Evolutionary conservation across 2,888 invertebrate species (phyloP).

Genomic region (Chrysolina haemoptera): DNA sequence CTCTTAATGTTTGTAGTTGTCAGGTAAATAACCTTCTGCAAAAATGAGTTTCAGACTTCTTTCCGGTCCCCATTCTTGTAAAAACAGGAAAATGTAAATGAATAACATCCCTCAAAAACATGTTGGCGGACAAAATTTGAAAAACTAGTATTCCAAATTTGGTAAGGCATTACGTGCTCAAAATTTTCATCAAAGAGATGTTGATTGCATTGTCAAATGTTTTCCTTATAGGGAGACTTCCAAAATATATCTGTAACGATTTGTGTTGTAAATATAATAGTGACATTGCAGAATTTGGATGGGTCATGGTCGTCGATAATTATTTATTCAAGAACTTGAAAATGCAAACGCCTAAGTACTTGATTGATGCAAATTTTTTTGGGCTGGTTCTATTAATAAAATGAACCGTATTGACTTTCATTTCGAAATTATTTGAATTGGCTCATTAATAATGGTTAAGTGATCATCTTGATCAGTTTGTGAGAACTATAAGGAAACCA

Average conservation of each 20-base stretch:
- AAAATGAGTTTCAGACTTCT: no score
- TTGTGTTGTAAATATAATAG: not conserved
- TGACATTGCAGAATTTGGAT: not conserved
- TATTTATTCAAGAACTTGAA: not conserved
- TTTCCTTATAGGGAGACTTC: not conserved
- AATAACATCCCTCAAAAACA: not conserved
- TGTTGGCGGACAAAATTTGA: not conserved
- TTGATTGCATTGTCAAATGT: not conserved
- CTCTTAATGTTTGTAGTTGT: not conserved
- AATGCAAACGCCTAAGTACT: not conserved
- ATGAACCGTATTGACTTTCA: no score
- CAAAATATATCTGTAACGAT: not conserved
- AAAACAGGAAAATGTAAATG: no score
- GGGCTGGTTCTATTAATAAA: no score
- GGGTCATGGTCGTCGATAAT: not conserved
- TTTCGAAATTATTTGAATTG: no score
- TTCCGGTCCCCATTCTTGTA: no score
- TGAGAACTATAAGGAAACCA: not conserved
- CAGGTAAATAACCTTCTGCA: not conserved
- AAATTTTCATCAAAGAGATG: not conserved
- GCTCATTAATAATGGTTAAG: no score
- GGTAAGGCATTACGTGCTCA: not conserved
- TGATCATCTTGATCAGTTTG: no score
- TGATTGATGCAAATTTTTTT: not conserved
- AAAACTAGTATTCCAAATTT: not conserved